Evolutionary conservation across 2,797 vertebrate genomes (phyloP).

Genomic region (Periparus ater): DNA sequence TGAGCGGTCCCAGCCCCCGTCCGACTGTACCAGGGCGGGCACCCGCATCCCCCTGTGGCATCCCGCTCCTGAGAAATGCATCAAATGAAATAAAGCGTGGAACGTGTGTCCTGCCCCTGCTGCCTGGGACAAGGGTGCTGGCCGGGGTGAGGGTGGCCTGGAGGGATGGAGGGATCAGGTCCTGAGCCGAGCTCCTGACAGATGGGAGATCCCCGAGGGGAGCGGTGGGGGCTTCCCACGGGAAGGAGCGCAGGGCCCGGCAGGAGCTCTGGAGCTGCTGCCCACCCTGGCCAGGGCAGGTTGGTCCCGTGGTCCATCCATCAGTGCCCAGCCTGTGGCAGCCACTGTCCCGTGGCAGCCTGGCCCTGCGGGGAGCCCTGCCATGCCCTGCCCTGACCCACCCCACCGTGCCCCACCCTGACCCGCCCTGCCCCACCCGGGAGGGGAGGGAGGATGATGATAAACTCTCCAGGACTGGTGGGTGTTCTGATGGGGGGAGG

Average conservation of each 20-base stretch:
- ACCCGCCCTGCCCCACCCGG: no score
- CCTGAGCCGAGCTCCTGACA: background rate
- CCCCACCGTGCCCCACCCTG: no score
- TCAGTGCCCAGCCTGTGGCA: background rate
- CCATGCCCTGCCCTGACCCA: background rate
- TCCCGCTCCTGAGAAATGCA: background rate
- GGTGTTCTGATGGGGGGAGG: background rate
- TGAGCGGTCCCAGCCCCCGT: background rate
- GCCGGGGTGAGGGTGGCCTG: background rate
- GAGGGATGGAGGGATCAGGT: background rate
- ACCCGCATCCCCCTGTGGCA: no score
- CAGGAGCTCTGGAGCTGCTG: background rate
- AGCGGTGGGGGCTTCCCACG: background rate
- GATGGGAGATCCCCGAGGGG: background rate
- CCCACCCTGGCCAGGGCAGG: background rate
- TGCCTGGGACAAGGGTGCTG: background rate
- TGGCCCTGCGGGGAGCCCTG: background rate
- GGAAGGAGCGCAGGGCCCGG: background rate
- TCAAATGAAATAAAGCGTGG: background rate
- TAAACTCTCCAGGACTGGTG: background rate
- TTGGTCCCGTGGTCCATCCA: fast-evolving
- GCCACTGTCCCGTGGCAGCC: background rate
- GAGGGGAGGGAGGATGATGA: no score
- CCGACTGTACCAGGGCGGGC: fast-evolving
- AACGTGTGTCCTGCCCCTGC: background rate